Evolutionary conservation across 2,113 vertebrate species (phyloP).

Genomic region (Pluvianellus socialis): DNA sequence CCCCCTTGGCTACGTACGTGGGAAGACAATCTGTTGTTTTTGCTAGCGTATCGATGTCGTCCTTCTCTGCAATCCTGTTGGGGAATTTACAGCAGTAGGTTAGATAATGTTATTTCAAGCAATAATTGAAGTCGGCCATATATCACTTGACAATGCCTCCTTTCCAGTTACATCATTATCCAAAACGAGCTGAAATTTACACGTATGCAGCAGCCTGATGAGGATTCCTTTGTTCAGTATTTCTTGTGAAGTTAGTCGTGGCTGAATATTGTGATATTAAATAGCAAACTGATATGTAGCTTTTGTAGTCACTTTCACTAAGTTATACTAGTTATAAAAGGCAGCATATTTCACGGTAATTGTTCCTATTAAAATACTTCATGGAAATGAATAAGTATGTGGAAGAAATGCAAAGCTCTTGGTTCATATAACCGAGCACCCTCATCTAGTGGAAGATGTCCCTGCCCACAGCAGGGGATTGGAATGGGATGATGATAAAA

Average conservation of each 20-base stretch:
- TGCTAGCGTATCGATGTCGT: conserved; percentile 61
- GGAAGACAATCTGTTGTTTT: conserved; percentile 71
- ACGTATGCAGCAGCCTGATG: neutral
- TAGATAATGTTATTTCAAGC: neutral
- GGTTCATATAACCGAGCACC: neutral
- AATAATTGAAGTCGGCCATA: neutral
- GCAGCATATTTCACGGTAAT: neutral
- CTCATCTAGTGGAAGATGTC: neutral
- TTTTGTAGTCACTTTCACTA: neutral
- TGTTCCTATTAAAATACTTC: neutral
- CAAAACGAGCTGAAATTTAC: neutral
- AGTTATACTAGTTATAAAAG: neutral
- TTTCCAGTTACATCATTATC: neutral
- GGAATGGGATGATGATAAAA: neutral
- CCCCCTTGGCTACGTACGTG: conserved; percentile 70
- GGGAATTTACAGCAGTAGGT: neutral
- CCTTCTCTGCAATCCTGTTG: conserved; percentile 67
- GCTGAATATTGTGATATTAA: neutral
- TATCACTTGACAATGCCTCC: neutral
- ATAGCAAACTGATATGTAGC: neutral
- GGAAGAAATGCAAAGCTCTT: neutral
- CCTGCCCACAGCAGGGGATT: neutral
- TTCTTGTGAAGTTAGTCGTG: neutral
- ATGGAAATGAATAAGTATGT: neutral
- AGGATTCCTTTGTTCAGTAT: neutral